Evolutionary conservation across 2,888 invertebrate species (phyloP).

Genomic region (Clusia tigrina): DNA sequence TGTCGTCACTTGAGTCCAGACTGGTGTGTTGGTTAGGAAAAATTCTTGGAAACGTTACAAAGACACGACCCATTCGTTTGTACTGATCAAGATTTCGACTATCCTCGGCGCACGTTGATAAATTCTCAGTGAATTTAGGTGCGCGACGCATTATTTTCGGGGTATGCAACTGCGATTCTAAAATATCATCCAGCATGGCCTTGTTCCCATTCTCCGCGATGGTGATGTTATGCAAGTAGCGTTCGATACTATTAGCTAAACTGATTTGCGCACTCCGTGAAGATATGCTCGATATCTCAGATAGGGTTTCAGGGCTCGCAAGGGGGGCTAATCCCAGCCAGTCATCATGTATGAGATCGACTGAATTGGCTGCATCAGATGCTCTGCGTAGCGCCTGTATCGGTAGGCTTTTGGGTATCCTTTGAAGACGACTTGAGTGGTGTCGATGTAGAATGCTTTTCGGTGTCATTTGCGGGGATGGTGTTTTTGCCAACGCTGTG

Average conservation of each 20-base stretch:
- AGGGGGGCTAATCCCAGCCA: slow-evolving; percentile 78
- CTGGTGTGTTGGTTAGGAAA: slow-evolving; percentile 61
- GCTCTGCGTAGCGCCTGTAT: slow-evolving; percentile 54
- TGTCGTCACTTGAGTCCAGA: slow-evolving; percentile 65
- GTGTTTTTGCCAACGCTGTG: slow-evolving; percentile 31
- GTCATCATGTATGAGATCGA: slow-evolving; percentile 70
- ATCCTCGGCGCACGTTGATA: slow-evolving; percentile 74
- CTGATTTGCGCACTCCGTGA: slow-evolving; percentile 71
- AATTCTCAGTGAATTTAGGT: slow-evolving; percentile 72
- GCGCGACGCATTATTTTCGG: slow-evolving; percentile 72
- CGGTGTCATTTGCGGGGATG: slow-evolving; percentile 41
- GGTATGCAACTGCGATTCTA: slow-evolving; percentile 66
- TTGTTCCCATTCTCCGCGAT: slow-evolving; percentile 44
- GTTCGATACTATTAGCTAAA: slow-evolving; percentile 60
- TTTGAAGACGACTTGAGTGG: slow-evolving; percentile 48
- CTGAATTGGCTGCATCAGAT: slow-evolving; percentile 54
- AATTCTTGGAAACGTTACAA: slow-evolving; percentile 63
- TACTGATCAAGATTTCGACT: slow-evolving; percentile 68
- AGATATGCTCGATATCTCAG: slow-evolving; percentile 80
- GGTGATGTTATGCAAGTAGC: slow-evolving; percentile 56
- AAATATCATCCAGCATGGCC: slow-evolving; percentile 58
- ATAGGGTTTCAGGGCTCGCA: slow-evolving; percentile 83
- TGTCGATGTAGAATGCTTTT: slow-evolving; percentile 52
- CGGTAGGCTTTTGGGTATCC: slow-evolving; percentile 49
- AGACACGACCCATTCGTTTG: slow-evolving; percentile 67